Evolutionary conservation across 1,140 invertebrate genomes (phyloP).

Genomic region (Aricia agestis): DNA sequence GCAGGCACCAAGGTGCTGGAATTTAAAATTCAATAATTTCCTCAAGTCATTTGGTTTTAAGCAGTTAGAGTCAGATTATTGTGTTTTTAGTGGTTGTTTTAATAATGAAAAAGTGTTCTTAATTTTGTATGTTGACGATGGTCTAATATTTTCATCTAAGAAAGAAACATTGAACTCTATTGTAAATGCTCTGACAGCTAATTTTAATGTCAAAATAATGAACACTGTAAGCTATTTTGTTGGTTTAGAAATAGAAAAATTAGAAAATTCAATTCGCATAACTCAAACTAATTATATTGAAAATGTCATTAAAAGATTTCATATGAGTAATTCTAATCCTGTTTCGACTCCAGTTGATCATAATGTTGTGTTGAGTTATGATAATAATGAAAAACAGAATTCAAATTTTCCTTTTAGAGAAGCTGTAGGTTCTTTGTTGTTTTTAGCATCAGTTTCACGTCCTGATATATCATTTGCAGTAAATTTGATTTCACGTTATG

Average conservation of each 20-base stretch:
- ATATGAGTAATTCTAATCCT: slow-evolving; percentile 16
- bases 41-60: slow-evolving; percentile 38
- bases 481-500: too few relatives aligned
- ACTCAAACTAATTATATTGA: too few relatives aligned
- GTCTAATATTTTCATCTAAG: background rate
- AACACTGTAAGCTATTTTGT: background rate
- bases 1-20: slow-evolving; percentile 44
- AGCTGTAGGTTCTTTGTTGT: too few relatives aligned
- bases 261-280: slow-evolving; percentile 19
- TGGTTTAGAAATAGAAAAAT: background rate
- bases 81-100: slow-evolving; percentile 34
- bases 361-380: too few relatives aligned
- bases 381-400: too few relatives aligned
- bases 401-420: too few relatives aligned
- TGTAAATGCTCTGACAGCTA: too few relatives aligned
- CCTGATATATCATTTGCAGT: too few relatives aligned
- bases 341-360: too few relatives aligned
- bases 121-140: background rate
- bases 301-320: slow-evolving; percentile 9
- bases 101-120: background rate
- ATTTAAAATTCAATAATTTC: slow-evolving; percentile 40
- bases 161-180: too few relatives aligned
- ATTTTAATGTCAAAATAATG: too few relatives aligned
- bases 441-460: too few relatives aligned
- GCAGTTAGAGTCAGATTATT: slow-evolving; percentile 33